phyloP scores from a whole-genome alignment of 2,113 vertebrate genomes.

The Alligator mississippiensis region DNA sequence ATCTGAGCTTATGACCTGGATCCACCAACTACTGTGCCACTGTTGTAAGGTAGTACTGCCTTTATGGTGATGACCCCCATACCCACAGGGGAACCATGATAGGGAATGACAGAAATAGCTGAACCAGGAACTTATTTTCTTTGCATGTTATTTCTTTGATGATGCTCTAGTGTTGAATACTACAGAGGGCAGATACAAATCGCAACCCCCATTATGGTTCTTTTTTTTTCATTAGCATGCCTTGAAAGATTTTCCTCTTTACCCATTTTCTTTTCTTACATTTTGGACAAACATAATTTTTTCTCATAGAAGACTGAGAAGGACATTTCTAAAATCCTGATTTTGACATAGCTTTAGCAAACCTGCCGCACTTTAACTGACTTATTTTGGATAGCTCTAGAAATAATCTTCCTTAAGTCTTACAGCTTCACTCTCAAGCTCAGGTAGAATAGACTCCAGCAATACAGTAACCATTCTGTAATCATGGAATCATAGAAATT shows the following conservation, averaged over 20 bases:
- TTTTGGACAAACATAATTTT: not conserved
- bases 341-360: not conserved
- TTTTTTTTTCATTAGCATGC: not conserved
- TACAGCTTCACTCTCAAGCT: not conserved
- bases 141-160: not conserved
- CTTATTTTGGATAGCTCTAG: not conserved
- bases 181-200: no score
- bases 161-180: no score
- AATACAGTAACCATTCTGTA: no score
- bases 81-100: accelerated
- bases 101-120: not conserved
- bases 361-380: not conserved
- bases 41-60: not conserved
- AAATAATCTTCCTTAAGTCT: not conserved
- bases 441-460: not conserved
- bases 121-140: not conserved
- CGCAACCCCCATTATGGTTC: not conserved
- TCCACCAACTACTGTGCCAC: not conserved
- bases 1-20: not conserved
- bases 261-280: not conserved
- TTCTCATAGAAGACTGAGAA: not conserved
- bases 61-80: not conserved
- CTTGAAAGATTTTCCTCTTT: not conserved
- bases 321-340: not conserved
- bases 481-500: no score